phyloP scores from a whole-genome alignment of 2,113 vertebrate genomes.

The Vireo altiloquus region DNA sequence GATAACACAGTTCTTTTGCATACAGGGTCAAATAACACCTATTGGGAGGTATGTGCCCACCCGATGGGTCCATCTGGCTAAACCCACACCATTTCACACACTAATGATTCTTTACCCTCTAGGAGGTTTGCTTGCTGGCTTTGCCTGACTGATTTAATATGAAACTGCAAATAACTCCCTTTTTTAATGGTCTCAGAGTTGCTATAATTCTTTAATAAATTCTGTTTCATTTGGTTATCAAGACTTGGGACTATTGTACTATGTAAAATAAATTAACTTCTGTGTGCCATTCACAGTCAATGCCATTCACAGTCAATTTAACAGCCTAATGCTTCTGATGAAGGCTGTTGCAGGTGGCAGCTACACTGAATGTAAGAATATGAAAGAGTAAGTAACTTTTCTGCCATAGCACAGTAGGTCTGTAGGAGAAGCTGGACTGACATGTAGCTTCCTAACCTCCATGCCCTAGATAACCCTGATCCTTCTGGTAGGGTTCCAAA shows the following conservation, averaged over 20 bases:
- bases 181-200: neutral
- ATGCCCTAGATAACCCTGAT: neutral
- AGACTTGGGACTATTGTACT: neutral
- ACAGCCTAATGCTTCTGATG: neutral
- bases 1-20: neutral
- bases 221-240: neutral
- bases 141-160: neutral
- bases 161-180: neutral
- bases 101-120: neutral
- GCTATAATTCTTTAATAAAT: neutral
- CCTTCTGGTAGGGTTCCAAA: neutral
- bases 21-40: neutral
- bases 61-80: slow-evolving; percentile 5
- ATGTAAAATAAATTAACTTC: neutral
- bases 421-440: neutral
- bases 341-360: neutral
- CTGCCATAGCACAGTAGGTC: neutral
- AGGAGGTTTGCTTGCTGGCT: neutral
- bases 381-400: neutral
- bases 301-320: neutral
- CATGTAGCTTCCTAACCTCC: neutral
- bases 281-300: neutral
- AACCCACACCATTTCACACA: neutral
- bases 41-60: neutral
- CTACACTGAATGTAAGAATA: neutral